Evolutionary conservation across 2,797 vertebrate species (phyloP).

Genomic region (Hemitrygon akajei): DNA sequence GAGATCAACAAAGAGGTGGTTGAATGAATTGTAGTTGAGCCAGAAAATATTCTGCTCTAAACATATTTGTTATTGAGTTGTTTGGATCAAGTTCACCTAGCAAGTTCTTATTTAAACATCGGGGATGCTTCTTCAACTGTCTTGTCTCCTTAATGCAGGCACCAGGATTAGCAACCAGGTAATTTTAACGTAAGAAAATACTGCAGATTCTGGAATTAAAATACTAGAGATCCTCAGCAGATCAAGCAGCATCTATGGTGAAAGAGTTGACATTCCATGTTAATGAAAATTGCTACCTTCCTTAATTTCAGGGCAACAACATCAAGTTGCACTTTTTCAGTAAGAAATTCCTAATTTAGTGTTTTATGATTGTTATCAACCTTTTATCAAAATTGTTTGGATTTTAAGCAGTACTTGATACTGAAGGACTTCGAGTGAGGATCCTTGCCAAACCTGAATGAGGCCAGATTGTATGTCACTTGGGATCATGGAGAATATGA

Average conservation of each 20-base stretch:
- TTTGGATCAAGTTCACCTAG: not conserved
- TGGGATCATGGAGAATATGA: not conserved
- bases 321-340: not conserved
- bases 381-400: not conserved
- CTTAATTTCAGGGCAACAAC: too few species aligned
- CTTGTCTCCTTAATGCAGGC: not conserved
- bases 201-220: too few species aligned
- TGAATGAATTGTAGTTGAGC: not conserved
- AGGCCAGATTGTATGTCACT: not conserved
- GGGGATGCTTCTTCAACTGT: not conserved
- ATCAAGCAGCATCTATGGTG: too few species aligned
- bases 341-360: not conserved
- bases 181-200: not conserved
- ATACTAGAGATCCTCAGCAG: too few species aligned
- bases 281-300: too few species aligned
- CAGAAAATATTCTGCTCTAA: not conserved
- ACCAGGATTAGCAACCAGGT: not conserved
- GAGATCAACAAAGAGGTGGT: not conserved
- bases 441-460: not conserved
- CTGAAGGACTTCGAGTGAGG: not conserved
- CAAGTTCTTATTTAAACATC: not conserved
- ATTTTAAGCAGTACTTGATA: not conserved
- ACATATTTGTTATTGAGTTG: not conserved
- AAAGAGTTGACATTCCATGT: too few species aligned
- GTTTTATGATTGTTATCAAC: not conserved